phyloP scores from a whole-genome alignment of 2,888 invertebrate species.

The Agriopis aurantiaria region DNA sequence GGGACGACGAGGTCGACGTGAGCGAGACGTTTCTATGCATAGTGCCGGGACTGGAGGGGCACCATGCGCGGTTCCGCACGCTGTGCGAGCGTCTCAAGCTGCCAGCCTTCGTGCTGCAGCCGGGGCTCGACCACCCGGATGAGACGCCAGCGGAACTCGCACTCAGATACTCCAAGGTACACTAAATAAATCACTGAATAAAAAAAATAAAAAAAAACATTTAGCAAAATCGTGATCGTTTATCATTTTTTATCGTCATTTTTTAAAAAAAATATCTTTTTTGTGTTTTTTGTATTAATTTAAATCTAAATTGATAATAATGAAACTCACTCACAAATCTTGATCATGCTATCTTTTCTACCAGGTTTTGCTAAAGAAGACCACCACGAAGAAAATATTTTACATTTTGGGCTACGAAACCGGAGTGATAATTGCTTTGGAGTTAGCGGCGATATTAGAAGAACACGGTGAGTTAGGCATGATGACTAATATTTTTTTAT shows the following conservation, averaged over 20 bases:
- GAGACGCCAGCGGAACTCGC: conserved; percentile 57
- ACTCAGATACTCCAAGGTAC: conserved; percentile 50
- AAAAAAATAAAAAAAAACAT: too few relatives aligned
- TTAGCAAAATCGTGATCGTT: too few relatives aligned
- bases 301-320: too few relatives aligned
- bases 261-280: too few relatives aligned
- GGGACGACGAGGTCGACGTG: conserved; percentile 10
- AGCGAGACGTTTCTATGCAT: conserved; percentile 55
- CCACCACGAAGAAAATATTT: conserved; percentile 52
- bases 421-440: conserved; percentile 63
- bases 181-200: not conserved
- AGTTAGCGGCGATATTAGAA: conserved; percentile 66
- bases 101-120: conserved; percentile 61
- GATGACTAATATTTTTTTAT: too few relatives aligned
- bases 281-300: too few relatives aligned
- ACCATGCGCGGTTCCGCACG: conserved; percentile 53
- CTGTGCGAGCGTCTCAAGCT: conserved; percentile 64
- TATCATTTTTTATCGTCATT: too few relatives aligned
- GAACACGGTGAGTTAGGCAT: conserved; percentile 30
- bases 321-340: not conserved
- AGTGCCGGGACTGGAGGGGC: conserved; percentile 66
- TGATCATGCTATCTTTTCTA: not conserved
- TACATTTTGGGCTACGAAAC: conserved; percentile 67
- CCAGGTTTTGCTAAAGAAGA: conserved; percentile 13
- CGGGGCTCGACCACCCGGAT: conserved; percentile 52